Evolutionary conservation across 2,797 vertebrate genomes (phyloP).

Genomic region (Pelobates cultripes): DNA sequence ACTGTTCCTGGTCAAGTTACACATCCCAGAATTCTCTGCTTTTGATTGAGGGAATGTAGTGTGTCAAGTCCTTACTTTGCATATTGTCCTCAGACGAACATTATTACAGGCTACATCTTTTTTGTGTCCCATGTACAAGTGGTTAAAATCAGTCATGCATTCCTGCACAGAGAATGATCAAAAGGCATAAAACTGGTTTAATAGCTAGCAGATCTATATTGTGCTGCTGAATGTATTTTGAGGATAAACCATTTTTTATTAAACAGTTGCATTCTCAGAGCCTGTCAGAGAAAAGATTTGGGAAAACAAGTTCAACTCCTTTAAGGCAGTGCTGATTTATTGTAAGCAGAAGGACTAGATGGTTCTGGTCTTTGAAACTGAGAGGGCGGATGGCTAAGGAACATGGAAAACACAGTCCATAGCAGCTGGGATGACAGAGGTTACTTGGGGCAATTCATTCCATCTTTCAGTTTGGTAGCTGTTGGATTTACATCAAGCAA

Average conservation of each 20-base stretch:
- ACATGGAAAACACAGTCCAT: neutral
- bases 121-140: constrained; percentile 63
- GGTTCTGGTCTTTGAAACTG: too few species aligned
- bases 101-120: constrained; percentile 55
- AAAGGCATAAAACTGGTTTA: constrained; percentile 78
- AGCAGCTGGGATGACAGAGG: neutral
- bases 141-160: constrained; percentile 70
- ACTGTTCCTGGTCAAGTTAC: too few species aligned
- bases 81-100: neutral
- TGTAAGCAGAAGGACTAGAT: neutral
- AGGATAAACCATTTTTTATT: neutral
- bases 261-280: constrained; percentile 71
- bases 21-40: too few species aligned
- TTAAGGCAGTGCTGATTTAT: neutral
- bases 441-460: neutral
- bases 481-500: too few species aligned
- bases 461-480: too few species aligned
- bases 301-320: neutral
- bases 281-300: neutral
- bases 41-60: too few species aligned
- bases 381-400: too few species aligned
- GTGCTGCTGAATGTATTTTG: constrained; percentile 72
- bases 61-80: neutral
- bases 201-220: constrained; percentile 74
- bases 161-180: constrained; percentile 73